Evolutionary conservation across 2,888 invertebrate species (phyloP).

Genomic region (Aradus depressus): DNA sequence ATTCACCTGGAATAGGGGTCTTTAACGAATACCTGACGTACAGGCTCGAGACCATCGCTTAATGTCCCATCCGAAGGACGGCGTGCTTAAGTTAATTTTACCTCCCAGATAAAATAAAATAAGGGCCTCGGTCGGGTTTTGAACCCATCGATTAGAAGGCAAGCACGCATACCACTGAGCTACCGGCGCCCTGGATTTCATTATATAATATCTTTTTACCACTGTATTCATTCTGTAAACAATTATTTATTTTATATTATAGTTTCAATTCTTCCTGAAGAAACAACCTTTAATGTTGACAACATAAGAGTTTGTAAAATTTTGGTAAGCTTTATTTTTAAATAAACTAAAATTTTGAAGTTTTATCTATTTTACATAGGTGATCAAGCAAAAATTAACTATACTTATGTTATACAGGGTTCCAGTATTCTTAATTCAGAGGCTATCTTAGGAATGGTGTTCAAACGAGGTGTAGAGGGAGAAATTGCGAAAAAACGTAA

Average conservation of each 20-base stretch:
- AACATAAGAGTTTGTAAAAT: conserved; percentile 89
- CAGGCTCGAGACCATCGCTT: too few relatives aligned
- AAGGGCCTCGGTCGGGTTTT: too few relatives aligned
- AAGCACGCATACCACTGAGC: too few relatives aligned
- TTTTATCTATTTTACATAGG: too few relatives aligned
- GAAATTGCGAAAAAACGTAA: conserved; percentile 63
- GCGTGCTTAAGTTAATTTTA: too few relatives aligned
- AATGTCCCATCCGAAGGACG: too few relatives aligned
- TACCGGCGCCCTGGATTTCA: not conserved
- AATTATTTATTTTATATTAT: conserved; percentile 28
- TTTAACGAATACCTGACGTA: too few relatives aligned
- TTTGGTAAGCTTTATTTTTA: conserved; percentile 39
- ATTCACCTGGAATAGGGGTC: too few relatives aligned
- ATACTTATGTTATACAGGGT: conserved; percentile 47
- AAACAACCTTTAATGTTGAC: conserved; percentile 90
- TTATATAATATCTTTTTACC: not conserved
- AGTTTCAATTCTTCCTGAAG: conserved; percentile 74
- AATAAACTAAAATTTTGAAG: not conserved
- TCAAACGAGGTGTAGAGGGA: conserved; percentile 91
- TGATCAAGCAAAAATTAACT: too few relatives aligned
- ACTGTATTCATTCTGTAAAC: not conserved
- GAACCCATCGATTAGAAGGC: too few relatives aligned
- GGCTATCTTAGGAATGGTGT: conserved; percentile 94
- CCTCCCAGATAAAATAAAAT: too few relatives aligned
- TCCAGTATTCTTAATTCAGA: conserved; percentile 66